Evolutionary conservation across 2,113 vertebrate genomes (phyloP).

Genomic region (Micromys minutus): DNA sequence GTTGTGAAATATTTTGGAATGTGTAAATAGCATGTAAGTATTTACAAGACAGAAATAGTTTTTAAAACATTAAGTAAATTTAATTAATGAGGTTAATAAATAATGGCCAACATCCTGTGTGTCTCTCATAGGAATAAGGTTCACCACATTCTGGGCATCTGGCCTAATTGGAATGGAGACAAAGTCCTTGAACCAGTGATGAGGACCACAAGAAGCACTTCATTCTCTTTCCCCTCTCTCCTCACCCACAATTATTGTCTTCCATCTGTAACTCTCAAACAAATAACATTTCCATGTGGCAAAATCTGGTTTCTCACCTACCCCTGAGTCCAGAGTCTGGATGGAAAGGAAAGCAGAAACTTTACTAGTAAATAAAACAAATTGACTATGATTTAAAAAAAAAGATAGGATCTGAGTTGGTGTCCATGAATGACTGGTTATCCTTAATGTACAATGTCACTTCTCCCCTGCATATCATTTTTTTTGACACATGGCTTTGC

Average conservation of each 20-base stretch:
- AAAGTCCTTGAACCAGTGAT: neutral
- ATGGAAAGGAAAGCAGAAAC: neutral
- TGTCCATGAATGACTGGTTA: neutral
- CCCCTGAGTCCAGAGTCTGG: no score
- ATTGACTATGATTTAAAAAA: neutral
- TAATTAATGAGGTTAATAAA: neutral
- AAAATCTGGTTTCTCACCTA: neutral
- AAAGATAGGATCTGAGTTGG: neutral
- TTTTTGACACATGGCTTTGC: neutral
- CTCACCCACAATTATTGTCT: neutral
- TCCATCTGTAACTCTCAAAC: neutral
- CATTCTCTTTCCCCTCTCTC: neutral
- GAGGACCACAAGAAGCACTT: neutral
- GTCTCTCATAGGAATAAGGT: neutral
- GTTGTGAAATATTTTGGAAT: slow-evolving; percentile 34
- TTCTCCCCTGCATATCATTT: neutral
- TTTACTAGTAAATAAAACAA: neutral
- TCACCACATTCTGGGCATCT: slow-evolving; percentile 6
- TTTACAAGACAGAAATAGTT: neutral
- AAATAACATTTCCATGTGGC: neutral
- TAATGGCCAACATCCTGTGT: neutral
- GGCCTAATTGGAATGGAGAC: neutral
- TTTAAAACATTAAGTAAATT: slow-evolving; percentile 43
- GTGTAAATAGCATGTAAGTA: neutral
- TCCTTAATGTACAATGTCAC: neutral